Percentiles rank a stretch among this genome's conserved stretches.
Conservation (phyloP, 2,113 vertebrate genomes). For the Candoia aspera region DNA sequence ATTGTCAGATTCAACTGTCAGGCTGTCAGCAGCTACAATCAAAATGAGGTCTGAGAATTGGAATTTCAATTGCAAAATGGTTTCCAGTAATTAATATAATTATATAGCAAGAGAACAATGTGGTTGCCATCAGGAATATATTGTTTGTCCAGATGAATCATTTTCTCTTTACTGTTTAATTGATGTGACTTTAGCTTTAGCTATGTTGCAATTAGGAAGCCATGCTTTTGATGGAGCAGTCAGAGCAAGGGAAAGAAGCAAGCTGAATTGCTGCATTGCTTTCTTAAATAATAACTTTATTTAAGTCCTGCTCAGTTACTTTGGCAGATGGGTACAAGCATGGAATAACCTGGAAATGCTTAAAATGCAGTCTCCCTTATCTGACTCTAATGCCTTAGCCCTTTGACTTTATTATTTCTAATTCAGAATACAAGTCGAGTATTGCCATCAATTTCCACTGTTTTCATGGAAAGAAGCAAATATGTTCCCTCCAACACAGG, state of each 20-base stretch:
- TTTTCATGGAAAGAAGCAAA: background rate
- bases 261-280: background rate
- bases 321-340: background rate
- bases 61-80: conserved; percentile 53
- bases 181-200: conserved; percentile 50
- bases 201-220: conserved; percentile 43
- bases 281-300: conserved; percentile 16
- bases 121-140: conserved; percentile 39
- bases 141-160: conserved; percentile 54
- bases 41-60: conserved; percentile 54
- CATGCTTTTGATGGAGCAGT: conserved; percentile 24
- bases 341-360: background rate
- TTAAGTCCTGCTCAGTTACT: conserved; percentile 12
- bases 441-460: background rate
- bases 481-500: background rate
- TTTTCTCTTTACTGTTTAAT: conserved; percentile 50
- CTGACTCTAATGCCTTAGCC: background rate
- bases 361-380: conserved; percentile 12
- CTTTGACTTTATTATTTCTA: background rate
- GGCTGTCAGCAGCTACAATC: conserved; percentile 36
- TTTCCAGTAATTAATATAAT: conserved; percentile 63
- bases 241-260: background rate
- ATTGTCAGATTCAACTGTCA: conserved; percentile 30
- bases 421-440: background rate
- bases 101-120: conserved; percentile 54